Percentiles rank a stretch among this genome's conserved stretches.
Evolutionary conservation across 2,797 vertebrate genomes (phyloP).

Genomic region (Emys orbicularis): DNA sequence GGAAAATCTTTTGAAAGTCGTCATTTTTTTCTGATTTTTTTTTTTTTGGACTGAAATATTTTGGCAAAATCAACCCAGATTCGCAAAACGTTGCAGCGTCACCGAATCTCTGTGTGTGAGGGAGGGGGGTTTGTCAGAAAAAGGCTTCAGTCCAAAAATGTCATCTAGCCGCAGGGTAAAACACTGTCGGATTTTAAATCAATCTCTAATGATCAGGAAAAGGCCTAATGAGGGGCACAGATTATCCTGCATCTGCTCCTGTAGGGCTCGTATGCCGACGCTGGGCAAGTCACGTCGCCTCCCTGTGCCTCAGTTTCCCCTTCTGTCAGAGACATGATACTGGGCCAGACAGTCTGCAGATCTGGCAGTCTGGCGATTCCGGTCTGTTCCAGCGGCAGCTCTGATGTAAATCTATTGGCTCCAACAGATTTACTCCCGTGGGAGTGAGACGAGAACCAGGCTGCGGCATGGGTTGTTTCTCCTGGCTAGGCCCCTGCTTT

Average conservation of each 20-base stretch:
- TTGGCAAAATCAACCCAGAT: neutral
- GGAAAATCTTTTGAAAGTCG: no score
- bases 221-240: neutral
- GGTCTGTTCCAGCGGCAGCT: neutral
- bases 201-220: neutral
- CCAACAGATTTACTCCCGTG: neutral
- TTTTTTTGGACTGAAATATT: neutral
- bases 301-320: no score
- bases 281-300: no score
- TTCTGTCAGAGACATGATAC: neutral
- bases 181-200: neutral
- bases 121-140: neutral
- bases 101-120: neutral
- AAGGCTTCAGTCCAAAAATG: neutral
- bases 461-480: neutral
- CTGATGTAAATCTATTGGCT: neutral
- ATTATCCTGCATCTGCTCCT: neutral
- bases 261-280: neutral
- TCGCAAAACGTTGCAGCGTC: neutral
- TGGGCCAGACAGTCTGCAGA: neutral
- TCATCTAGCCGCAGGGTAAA: neutral
- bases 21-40: neutral
- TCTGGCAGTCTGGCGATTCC: neutral
- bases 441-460: neutral
- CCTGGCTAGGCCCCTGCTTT: neutral